These are phyloP conservation scores for Ormyrus thymus DNA, from an alignment of 2,888 invertebrate genomes.

Conservation along the genomic window DNA sequence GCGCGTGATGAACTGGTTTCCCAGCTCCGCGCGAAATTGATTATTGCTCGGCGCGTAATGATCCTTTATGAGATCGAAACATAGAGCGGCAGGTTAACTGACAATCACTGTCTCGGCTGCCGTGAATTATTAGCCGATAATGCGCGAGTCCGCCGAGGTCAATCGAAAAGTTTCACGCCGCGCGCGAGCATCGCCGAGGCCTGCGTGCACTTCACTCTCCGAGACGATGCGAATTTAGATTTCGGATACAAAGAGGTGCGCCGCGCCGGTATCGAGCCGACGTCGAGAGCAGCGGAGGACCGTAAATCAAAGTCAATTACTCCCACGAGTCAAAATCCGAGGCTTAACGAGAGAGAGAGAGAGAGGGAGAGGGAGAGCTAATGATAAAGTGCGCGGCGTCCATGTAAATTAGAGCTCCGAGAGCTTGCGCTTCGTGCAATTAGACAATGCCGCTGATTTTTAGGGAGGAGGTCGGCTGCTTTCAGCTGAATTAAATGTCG, in stretches of 20 bases:
- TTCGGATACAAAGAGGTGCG: slow-evolving; percentile 33
- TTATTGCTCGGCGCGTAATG: slow-evolving; percentile 71
- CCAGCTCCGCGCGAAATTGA: slow-evolving; percentile 67
- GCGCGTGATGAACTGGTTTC: slow-evolving; percentile 38
- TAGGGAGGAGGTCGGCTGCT: too few species aligned
- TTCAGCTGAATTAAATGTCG: too few species aligned
- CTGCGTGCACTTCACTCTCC: background rate
- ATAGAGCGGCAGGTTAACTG: slow-evolving; percentile 69
- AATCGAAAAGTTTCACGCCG: slow-evolving; percentile 32
- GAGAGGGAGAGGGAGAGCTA: slow-evolving; percentile 25
- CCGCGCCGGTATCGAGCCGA: slow-evolving; percentile 12
- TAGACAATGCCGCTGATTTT: background rate
- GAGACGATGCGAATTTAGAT: slow-evolving; percentile 21
- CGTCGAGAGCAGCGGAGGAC: slow-evolving; percentile 15
- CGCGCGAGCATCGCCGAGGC: too few species aligned
- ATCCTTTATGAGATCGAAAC: slow-evolving; percentile 68
- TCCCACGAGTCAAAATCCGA: slow-evolving; percentile 27
- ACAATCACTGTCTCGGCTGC: slow-evolving; percentile 72
- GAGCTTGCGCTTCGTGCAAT: background rate
- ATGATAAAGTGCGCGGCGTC: background rate
- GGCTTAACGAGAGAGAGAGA: slow-evolving; percentile 44
- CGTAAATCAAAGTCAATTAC: slow-evolving; percentile 52
- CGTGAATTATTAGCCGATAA: slow-evolving; percentile 73
- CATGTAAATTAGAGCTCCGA: slow-evolving; percentile 8
- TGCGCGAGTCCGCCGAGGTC: slow-evolving; percentile 55